Percentiles rank a stretch among this genome's conserved stretches.
Conservation (phyloP, 2,888 invertebrate species). For the Galerucella calmariensis region DNA sequence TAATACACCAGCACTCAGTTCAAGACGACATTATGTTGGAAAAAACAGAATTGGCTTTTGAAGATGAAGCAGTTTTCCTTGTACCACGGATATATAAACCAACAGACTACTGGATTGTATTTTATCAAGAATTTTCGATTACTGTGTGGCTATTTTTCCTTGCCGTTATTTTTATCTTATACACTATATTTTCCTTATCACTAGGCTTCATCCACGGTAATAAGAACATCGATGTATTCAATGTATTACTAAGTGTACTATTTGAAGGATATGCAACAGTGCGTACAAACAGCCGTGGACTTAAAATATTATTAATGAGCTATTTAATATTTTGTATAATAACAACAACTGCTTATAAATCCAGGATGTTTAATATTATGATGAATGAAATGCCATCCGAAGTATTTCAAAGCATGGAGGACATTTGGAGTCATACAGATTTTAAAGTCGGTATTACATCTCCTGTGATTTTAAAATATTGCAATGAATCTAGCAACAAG, state of each 20-base stretch:
- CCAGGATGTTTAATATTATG: slow-evolving; percentile 1
- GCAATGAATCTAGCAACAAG: neutral
- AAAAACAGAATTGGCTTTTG: neutral
- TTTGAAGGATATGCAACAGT: neutral
- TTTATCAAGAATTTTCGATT: neutral
- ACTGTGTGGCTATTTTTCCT: neutral
- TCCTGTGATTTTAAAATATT: neutral
- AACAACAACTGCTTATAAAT: neutral
- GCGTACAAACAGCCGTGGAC: neutral
- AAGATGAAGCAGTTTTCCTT: neutral
- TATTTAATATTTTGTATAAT: neutral
- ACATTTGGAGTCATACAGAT: neutral
- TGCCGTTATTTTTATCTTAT: neutral
- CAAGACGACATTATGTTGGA: neutral
- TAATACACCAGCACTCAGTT: too few relatives aligned
- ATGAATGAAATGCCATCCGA: neutral
- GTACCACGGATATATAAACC: neutral
- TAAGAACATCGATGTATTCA: neutral
- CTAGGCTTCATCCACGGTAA: neutral
- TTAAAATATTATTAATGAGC: neutral
- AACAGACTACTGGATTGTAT: neutral
- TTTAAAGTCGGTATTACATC: neutral
- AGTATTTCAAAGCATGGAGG: neutral
- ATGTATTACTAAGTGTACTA: neutral
- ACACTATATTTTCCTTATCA: neutral